A percentile compares a stretch with the other conserved stretches of the same genome.
Evolutionary conservation across 2,888 invertebrate genomes (phyloP).

Genomic region (Rhingia campestris): DNA sequence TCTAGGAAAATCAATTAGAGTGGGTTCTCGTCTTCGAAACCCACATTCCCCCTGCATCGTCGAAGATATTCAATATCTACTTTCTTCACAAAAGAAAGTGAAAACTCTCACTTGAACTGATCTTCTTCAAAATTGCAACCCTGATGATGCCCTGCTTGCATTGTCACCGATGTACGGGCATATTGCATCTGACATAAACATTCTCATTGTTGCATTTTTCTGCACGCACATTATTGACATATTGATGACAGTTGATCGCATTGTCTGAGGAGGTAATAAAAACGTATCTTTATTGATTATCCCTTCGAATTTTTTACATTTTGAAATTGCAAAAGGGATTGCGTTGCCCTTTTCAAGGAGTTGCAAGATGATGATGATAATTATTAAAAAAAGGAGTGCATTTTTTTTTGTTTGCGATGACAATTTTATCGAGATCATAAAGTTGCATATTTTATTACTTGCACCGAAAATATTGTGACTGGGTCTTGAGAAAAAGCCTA

Average conservation of each 20-base stretch:
- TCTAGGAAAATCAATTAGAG: slow-evolving; percentile 65
- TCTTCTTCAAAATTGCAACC: slow-evolving; percentile 58
- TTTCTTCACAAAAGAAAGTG: slow-evolving; percentile 57
- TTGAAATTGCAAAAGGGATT: slow-evolving; percentile 19
- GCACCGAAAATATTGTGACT: slow-evolving; percentile 69
- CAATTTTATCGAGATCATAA: slow-evolving; percentile 67
- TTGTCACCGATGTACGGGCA: slow-evolving; percentile 27
- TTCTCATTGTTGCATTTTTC: slow-evolving; percentile 55
- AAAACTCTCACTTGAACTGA: slow-evolving; percentile 68
- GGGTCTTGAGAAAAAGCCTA: slow-evolving; percentile 18
- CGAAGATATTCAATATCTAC: slow-evolving; percentile 43
- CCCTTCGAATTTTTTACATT: slow-evolving; percentile 32
- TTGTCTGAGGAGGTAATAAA: slow-evolving; percentile 70
- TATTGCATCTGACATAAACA: slow-evolving; percentile 55
- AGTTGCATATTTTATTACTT: slow-evolving; percentile 62
- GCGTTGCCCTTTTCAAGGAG: slow-evolving; percentile 37
- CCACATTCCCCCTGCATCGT: slow-evolving; percentile 27
- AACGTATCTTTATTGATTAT: slow-evolving; percentile 71
- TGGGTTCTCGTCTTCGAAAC: slow-evolving; percentile 41
- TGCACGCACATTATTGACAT: slow-evolving; percentile 67
- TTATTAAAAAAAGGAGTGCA: slow-evolving; percentile 42
- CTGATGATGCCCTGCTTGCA: slow-evolving; percentile 11
- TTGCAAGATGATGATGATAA: slow-evolving; percentile 50
- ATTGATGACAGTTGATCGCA: slow-evolving; percentile 66
- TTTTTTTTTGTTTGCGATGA: slow-evolving; percentile 22